These are phyloP conservation scores for Chloropsis cyanopogon DNA, from an alignment of 2,113 vertebrate genomes.

Conservation along the genomic window DNA sequence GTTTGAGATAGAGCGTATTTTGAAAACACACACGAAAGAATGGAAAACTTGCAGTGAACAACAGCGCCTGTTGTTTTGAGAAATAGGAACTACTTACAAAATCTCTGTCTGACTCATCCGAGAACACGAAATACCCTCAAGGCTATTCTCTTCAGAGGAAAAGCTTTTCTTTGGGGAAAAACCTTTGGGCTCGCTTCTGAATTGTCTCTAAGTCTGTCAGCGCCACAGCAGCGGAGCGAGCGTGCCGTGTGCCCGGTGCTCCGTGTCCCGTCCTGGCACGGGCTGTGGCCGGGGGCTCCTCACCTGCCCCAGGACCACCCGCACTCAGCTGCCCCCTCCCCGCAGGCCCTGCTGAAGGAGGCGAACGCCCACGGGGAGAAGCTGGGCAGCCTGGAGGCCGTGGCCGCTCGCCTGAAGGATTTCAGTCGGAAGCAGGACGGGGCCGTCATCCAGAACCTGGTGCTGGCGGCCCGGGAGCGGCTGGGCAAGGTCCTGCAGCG, in stretches of 20 bases:
- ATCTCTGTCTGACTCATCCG: no score
- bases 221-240: accelerated
- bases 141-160: no score
- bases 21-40: no score
- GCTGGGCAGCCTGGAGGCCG: background rate
- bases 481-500: constrained; percentile 18
- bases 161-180: no score
- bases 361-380: background rate
- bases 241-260: accelerated
- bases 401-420: background rate
- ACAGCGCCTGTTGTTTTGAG: no score
- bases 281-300: background rate
- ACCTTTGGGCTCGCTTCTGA: no score
- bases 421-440: background rate
- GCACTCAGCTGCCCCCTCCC: background rate
- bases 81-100: no score
- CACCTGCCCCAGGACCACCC: background rate
- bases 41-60: no score
- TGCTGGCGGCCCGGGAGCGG: background rate
- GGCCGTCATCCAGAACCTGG: background rate
- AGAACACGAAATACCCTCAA: no score
- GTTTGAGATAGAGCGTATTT: no score
- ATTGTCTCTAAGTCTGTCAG: no score
- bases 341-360: constrained; percentile 68
- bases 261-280: no score